Percentiles rank a stretch among this genome's conserved stretches.
Evolutionary conservation across 2,888 invertebrate genomes (phyloP).

Genomic region (Apamea anceps): DNA sequence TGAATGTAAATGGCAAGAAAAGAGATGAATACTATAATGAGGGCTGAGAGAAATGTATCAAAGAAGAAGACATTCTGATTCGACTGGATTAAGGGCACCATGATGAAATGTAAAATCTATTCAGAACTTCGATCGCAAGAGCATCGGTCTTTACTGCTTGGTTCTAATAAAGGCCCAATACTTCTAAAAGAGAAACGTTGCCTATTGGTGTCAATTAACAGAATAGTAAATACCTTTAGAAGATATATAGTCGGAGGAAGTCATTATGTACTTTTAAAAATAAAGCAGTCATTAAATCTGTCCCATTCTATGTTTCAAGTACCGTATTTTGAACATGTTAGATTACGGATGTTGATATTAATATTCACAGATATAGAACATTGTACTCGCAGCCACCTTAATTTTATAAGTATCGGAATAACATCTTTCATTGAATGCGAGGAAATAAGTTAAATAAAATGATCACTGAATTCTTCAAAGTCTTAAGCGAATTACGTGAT

Average conservation of each 20-base stretch:
- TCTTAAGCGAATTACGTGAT: neutral
- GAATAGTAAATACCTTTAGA: slow-evolving; percentile 45
- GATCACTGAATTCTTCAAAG: neutral
- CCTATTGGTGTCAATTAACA: slow-evolving; percentile 57
- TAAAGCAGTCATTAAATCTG: slow-evolving; percentile 42
- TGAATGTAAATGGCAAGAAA: neutral
- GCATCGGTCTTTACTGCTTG: neutral
- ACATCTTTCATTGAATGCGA: neutral
- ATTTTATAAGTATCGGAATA: slow-evolving; percentile 18
- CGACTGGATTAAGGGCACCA: neutral
- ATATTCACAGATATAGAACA: slow-evolving; percentile 38
- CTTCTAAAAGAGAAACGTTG: slow-evolving; percentile 27
- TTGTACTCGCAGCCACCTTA: slow-evolving; percentile 21
- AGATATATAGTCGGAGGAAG: slow-evolving; percentile 56
- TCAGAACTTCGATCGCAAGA: neutral
- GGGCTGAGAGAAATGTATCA: neutral
- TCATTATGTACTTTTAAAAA: slow-evolving; percentile 56
- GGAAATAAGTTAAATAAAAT: neutral
- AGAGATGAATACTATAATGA: neutral
- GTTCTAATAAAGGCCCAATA: slow-evolving; percentile 5
- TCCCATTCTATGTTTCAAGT: slow-evolving; percentile 42
- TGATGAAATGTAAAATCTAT: neutral
- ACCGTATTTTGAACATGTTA: slow-evolving; percentile 53
- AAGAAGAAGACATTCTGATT: neutral
- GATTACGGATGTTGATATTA: slow-evolving; percentile 47